These are phyloP conservation scores for Gymnobelideus leadbeateri DNA, from an alignment of 2,113 vertebrate species.

Conservation along the genomic window DNA sequence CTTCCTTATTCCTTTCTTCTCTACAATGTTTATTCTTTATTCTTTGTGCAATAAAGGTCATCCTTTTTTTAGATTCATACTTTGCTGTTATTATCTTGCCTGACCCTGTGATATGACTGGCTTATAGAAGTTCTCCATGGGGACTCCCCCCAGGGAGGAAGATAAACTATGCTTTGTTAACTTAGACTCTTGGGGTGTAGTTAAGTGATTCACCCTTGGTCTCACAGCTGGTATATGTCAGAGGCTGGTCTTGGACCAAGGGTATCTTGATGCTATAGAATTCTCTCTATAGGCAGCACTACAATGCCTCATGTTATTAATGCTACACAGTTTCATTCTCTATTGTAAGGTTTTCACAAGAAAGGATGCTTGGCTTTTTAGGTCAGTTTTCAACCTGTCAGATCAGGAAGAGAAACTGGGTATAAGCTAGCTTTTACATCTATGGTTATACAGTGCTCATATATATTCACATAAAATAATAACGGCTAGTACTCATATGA, in stretches of 20 bases:
- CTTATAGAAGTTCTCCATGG: not conserved
- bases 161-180: not conserved
- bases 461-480: not conserved
- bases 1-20: not conserved
- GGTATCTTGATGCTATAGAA: not conserved
- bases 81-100: not conserved
- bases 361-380: not conserved
- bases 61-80: not conserved
- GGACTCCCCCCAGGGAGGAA: not conserved
- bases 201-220: not conserved
- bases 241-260: not conserved
- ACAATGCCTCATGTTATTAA: not conserved
- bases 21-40: not conserved
- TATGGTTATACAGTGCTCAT: not conserved
- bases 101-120: not conserved
- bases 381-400: not conserved
- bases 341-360: not conserved
- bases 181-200: not conserved
- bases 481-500: not conserved
- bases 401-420: not conserved
- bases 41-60: not conserved
- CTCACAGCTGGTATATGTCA: not conserved
- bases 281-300: not conserved
- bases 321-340: not conserved
- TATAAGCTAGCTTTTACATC: not conserved